These are phyloP conservation scores for Cherax quadricarinatus DNA, from an alignment of 1,140 invertebrate species.

Conservation along the genomic window DNA sequence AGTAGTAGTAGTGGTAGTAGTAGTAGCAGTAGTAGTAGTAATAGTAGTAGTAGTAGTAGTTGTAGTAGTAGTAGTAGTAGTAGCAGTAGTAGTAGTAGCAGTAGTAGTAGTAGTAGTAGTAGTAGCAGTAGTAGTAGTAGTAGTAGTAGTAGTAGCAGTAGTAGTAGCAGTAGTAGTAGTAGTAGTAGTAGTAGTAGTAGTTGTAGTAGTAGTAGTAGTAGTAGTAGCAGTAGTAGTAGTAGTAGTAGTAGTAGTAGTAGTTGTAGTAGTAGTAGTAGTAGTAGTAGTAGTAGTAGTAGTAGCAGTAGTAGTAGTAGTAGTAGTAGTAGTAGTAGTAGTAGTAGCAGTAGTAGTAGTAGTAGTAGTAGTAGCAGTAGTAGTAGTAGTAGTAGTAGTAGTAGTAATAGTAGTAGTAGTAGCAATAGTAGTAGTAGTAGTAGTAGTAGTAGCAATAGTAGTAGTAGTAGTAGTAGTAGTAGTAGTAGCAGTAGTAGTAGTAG, in stretches of 20 bases:
- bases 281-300: conserved; percentile 11
- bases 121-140: conserved; percentile 7
- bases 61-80: conserved; percentile 6
- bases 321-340: conserved; percentile 11
- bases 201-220: conserved; percentile 6
- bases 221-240: conserved; percentile 7
- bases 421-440: conserved; percentile 7
- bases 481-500: conserved; percentile 7
- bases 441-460: conserved; percentile 4
- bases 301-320: conserved; percentile 7
- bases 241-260: conserved; percentile 11
- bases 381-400: conserved; percentile 11
- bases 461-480: conserved; percentile 11
- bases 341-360: conserved; percentile 7
- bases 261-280: conserved; percentile 6
- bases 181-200: conserved; percentile 11
- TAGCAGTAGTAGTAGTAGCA: conserved; percentile 4
- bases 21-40: conserved; percentile 7
- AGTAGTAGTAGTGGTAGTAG: conserved; percentile 7
- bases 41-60: conserved; percentile 7
- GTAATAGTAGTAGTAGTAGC: conserved; percentile 4
- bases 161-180: conserved; percentile 7
- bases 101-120: conserved; percentile 11
- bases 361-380: conserved; percentile 7
- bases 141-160: conserved; percentile 7